phyloP scores from a whole-genome alignment of 2,797 vertebrate genomes.

The Clarias fuscus region DNA sequence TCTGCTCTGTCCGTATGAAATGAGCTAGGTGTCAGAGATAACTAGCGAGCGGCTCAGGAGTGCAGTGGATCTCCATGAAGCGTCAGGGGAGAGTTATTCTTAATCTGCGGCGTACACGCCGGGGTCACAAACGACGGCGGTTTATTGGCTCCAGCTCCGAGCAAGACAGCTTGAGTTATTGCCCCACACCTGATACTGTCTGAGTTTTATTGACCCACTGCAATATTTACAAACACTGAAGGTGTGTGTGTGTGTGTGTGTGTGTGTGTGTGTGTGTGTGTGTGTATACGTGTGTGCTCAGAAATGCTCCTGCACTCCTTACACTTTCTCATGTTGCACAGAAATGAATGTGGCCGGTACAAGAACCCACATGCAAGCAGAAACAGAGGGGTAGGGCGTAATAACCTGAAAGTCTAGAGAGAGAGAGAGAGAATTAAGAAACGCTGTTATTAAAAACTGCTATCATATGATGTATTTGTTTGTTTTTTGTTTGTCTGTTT shows the following conservation, averaged over 20 bases:
- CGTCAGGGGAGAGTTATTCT: slow-evolving; percentile 56
- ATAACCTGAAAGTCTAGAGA: neutral
- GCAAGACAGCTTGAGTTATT: slow-evolving; percentile 64
- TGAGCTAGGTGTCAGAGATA: slow-evolving; percentile 54
- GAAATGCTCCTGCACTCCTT: slow-evolving; percentile 16
- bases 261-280: slow-evolving; percentile 24
- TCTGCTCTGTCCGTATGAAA: neutral
- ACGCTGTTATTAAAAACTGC: neutral
- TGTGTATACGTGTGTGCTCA: neutral
- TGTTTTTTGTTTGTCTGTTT: neutral
- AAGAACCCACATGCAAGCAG: neutral
- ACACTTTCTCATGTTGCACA: neutral
- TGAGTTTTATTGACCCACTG: slow-evolving; percentile 44
- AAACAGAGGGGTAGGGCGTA: neutral
- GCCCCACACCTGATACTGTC: slow-evolving; percentile 45
- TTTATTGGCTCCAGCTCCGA: slow-evolving; percentile 60
- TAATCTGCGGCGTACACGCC: slow-evolving; percentile 38
- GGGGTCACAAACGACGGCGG: slow-evolving; percentile 65
- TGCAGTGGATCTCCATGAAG: slow-evolving; percentile 60
- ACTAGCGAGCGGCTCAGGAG: slow-evolving; percentile 44
- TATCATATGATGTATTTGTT: neutral
- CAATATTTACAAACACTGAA: slow-evolving; percentile 43
- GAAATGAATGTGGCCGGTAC: neutral
- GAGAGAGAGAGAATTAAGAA: no score
- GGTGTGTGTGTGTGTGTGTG: slow-evolving; percentile 19